Evolutionary conservation across 1,140 invertebrate species (phyloP), one percentile per base, ranked within the genome.

Genomic region (Sesamia nonagrioides): DNA sequence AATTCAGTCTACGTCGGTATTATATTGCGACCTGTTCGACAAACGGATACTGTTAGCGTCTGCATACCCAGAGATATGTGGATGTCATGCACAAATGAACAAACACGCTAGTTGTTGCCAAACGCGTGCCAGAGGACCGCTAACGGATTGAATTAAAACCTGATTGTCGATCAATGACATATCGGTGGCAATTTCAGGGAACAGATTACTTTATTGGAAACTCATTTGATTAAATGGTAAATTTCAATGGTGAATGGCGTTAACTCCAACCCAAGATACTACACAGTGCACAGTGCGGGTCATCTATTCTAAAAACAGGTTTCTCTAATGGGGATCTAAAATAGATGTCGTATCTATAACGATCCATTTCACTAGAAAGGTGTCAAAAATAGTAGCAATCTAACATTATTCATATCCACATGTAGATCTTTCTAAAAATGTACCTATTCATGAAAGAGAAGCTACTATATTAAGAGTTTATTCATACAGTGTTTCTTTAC

Each of bases 71-170:
- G 42, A 66, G 63, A 75, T 78, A 76, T 52, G 40, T 76, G 42
- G 37, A 17, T 27, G 73, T 80, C 74, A 77, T 66, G 75, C 72
- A 42, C 74, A 68, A 77, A 77, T 81, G 73, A 77, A 81, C 79
- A 77, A 66, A 74, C 54, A 17, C 33, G 33, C 15, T 18, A 56
- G 50, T 50, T 11, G 9, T 17, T 58, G 52, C 58, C 63, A 50
- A 77, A 69, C 52, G 76, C 35, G 33, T 69, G 13, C 18, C 63
- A 6, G 7, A n/a, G 45, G 4, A 58, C 50, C 33, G 60, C 27
- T 7, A 52, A 2, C 33, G 3, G 45, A 77, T 69, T 71, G 37
- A 77, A 69, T 77, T 77, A 77, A 77, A 58, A 8, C 50, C 52
- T 42, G 37, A 73, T 50, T 60, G 72, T 60, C 40, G 21, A 42